Evolutionary conservation across 2,888 invertebrate genomes (phyloP), one percentile per base, ranked within the genome.

Genomic region (Drosophila fulvimacula): DNA sequence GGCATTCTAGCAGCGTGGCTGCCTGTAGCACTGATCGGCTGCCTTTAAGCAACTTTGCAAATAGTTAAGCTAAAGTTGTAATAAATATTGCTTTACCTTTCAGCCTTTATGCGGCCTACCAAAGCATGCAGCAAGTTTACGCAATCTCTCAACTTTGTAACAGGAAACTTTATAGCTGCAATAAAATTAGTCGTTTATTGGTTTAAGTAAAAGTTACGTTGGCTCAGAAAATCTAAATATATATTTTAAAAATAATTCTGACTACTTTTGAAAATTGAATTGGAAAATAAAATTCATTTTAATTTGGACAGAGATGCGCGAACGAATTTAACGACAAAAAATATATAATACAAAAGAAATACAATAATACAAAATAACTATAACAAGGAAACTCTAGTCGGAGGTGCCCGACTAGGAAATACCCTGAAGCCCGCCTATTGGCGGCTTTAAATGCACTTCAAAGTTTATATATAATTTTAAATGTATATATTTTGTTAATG

Each of bases 21-120:
- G 19, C 17, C 19, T 4, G 17, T 5, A 36, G 13, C 36, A 9
- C 19, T 19, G 41, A 27, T 36, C 38, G 41, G 7, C 24, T 55
- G 32, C 3, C 46, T 57, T 56, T 30, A 59, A 52, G 48, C 17
- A 34, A 42, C 55, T 53, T 73, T 59, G 38, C 24, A 46, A n/a
- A 58, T 38, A 55, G 68, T 48, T 64, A 41, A 13, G 24, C 13
- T 13, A 15, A 41, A 49, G 57, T 68, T 68, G 57, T 63, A 60
- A 76, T 72, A 64, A 68, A 72, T 69, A 11, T 30, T 42, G 32
- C 48, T 19, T 11, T 30, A 39, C 55, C 21, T n/a, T 30, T 30
- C 15, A 30, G 52, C 27, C 15, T 36, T 61, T 63, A 39, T 55
- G 32, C 41, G 58, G 57, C 38, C n/a, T 51, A 49, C 21, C 38